Conservation (phyloP, 2,888 invertebrate genomes). For the Teleogryllus oceanicus region DNA sequence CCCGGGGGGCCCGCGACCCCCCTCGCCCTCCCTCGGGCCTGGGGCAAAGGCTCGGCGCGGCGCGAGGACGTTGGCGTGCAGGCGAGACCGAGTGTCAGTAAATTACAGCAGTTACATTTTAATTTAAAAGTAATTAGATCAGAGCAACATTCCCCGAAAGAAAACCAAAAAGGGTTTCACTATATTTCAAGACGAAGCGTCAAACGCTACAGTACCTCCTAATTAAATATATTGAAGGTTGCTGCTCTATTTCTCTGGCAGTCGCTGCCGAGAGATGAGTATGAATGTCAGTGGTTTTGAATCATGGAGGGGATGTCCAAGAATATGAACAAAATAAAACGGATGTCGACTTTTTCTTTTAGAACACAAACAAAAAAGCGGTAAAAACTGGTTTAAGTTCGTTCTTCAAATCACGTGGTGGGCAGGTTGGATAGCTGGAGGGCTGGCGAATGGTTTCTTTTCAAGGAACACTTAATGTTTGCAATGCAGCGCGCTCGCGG, state of each 20-base stretch:
- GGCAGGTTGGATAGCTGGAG: background rate
- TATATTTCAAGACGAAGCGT: no score
- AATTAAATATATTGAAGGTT: background rate
- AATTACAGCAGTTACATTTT: no score
- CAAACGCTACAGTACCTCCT: background rate
- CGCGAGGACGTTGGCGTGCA: no score
- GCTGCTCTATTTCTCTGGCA: background rate
- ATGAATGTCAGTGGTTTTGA: conserved; percentile 10
- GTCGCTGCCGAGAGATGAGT: background rate
- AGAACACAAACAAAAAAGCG: background rate
- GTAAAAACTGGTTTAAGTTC: conserved; percentile 3
- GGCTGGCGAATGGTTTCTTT: conserved; percentile 11
- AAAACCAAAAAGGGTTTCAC: no score
- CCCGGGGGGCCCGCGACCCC: no score
- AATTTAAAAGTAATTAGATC: no score
- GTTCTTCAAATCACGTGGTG: background rate
- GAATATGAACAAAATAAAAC: conserved; percentile 18
- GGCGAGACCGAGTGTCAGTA: no score
- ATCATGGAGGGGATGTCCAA: background rate
- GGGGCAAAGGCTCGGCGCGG: no score
- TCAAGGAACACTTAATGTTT: background rate
- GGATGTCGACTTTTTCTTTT: background rate
- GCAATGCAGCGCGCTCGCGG: background rate
- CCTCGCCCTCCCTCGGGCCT: no score
- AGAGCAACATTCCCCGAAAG: no score